Evolutionary conservation across 2,888 invertebrate genomes (phyloP), one percentile per base, ranked within the genome.

Genomic region (Noctuana brunneofusca): DNA sequence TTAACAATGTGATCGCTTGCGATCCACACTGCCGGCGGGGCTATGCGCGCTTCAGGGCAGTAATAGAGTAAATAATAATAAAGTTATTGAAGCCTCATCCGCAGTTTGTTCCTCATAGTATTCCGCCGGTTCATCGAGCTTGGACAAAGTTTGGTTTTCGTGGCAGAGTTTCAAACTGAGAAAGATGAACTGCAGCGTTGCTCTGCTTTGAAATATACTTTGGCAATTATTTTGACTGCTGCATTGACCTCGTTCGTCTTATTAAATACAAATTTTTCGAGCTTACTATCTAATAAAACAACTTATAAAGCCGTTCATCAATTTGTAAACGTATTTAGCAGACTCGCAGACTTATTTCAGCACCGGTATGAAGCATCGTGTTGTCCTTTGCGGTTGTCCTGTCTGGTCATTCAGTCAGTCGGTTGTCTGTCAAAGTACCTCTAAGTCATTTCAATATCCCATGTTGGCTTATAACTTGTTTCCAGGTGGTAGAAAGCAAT

Each of bases 151-250:
- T 50, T 58, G 16, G 27, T 50, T 35, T 20, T 38, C 12, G 50
- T 38, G 22, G 41, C 38, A 22, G 24, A 58, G 50, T 58, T 58
- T 3, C 50, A 12, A 58, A 58, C 58, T 50, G 41, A 12, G n/a
- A 50, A 58, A 50, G 50, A 50, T 58, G 50, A 58, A 52, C 50
- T 41, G 50, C 22, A 18, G 9, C 41, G 9, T 43, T 43, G 41
- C 18, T n/a, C 18, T 8, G 18, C 18, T 18, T 43, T 43, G 41
- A 43, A 16, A 43, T 43, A 43, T 43, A 16, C 8, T 43, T 43
- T 18, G 11, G 41, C 3, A 43, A 43, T 3, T 6, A 14, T 38
- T 14, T n/a, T 12, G 32, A 12, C 12, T 12, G 12, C 9, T 9
- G 16, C 0, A 18, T 43, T 43, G 18, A 9, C 2, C 8, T 9